Evolutionary conservation across 2,888 invertebrate genomes (phyloP).

Genomic region (Rhingia campestris): DNA sequence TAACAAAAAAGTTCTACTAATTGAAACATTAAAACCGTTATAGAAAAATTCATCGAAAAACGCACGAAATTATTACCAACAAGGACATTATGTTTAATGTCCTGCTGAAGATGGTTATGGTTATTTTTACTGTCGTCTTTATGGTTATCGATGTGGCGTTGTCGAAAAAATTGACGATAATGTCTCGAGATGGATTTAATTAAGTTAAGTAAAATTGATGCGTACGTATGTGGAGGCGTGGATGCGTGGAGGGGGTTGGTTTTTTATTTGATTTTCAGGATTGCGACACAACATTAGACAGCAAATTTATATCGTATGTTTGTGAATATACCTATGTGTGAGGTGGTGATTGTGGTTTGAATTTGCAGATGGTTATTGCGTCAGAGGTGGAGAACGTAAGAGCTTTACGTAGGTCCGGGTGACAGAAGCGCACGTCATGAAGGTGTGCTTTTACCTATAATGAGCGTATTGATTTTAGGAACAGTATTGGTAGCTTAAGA

Average conservation of each 20-base stretch:
- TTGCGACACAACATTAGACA: neutral
- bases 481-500: too few relatives aligned
- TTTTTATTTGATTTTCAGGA: conserved; percentile 6
- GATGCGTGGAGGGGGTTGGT: neutral
- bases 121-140: conserved; percentile 57
- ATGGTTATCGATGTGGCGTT: conserved; percentile 48
- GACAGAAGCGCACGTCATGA: neutral
- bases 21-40: conserved; percentile 48
- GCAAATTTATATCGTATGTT: neutral
- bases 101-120: conserved; percentile 50
- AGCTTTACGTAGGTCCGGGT: neutral
- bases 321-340: neutral
- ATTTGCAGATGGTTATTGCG: neutral
- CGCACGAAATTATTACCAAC: conserved; percentile 12
- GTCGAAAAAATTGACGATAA: conserved; percentile 10
- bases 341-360: neutral
- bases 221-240: too few relatives aligned
- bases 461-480: too few relatives aligned
- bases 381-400: neutral
- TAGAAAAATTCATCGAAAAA: conserved; percentile 22
- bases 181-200: conserved; percentile 36
- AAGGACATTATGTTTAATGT: conserved; percentile 52
- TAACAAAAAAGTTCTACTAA: conserved; percentile 25
- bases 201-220: conserved; percentile 36
- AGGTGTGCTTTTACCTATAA: too few relatives aligned